phyloP scores from a whole-genome alignment of 2,888 invertebrate species.

The Dione juno region DNA sequence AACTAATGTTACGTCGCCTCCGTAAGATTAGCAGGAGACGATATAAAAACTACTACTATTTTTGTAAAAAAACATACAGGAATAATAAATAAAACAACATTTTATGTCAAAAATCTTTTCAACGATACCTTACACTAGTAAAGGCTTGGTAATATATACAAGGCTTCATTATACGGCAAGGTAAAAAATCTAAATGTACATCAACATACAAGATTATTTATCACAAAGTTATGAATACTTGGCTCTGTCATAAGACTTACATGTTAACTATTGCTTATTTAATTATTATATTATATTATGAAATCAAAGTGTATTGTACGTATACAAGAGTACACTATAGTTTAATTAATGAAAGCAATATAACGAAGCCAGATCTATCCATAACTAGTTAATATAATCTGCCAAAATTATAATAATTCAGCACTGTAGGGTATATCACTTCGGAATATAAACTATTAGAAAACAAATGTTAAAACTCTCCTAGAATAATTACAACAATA shows the following conservation, averaged over 20 bases:
- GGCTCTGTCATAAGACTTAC: slow-evolving; percentile 58
- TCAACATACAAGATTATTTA: slow-evolving; percentile 58
- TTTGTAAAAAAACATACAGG: neutral
- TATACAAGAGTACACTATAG: slow-evolving; percentile 15
- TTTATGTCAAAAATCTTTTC: slow-evolving; percentile 74
- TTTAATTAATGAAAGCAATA: slow-evolving; percentile 47
- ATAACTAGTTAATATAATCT: slow-evolving; percentile 58
- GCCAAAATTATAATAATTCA: slow-evolving; percentile 59
- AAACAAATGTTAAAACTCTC: slow-evolving; percentile 81
- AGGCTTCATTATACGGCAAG: slow-evolving; percentile 81
- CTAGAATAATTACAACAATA: slow-evolving; percentile 82
- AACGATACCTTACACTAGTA: slow-evolving; percentile 80
- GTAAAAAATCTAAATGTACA: slow-evolving; percentile 76
- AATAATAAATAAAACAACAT: slow-evolving; percentile 63
- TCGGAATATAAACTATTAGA: slow-evolving; percentile 67
- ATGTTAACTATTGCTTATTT: slow-evolving; percentile 17
- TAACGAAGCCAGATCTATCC: slow-evolving; percentile 58
- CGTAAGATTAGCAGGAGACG: too few relatives aligned
- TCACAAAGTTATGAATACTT: slow-evolving; percentile 70
- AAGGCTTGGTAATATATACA: slow-evolving; percentile 83
- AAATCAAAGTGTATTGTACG: slow-evolving; percentile 34
- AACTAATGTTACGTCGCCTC: too few relatives aligned
- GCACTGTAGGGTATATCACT: slow-evolving; percentile 66
- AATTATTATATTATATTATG: slow-evolving; percentile 8
- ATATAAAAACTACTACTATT: too few relatives aligned